phyloP scores from a whole-genome alignment of 2,888 invertebrate species.

The Aleiodes alternator region DNA sequence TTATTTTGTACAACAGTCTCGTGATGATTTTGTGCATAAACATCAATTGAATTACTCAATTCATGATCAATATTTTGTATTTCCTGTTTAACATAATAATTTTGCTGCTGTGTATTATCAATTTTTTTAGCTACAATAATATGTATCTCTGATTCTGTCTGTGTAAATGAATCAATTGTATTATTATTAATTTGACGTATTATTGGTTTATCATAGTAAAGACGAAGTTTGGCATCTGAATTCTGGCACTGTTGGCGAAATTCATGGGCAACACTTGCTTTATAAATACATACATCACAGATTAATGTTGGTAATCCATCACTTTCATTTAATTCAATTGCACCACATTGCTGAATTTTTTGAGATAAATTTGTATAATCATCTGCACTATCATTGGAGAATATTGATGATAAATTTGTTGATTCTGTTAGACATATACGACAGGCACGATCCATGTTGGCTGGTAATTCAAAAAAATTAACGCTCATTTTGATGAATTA shows the following conservation, averaged over 20 bases:
- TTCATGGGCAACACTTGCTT: constrained; percentile 72
- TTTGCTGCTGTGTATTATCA: constrained; percentile 54
- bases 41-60: constrained; percentile 58
- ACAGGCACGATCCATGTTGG: constrained; percentile 71
- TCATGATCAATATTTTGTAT: constrained; percentile 59
- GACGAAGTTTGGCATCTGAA: constrained; percentile 69
- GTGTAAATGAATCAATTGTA: constrained; percentile 66
- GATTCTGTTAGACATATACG: constrained; percentile 71
- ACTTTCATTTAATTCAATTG: constrained; percentile 70
- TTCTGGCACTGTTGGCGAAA: constrained; percentile 72
- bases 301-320: constrained; percentile 73
- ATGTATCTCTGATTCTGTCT: constrained; percentile 67
- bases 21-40: constrained; percentile 59
- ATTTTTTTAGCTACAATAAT: constrained; percentile 63
- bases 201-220: constrained; percentile 70
- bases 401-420: constrained; percentile 69
- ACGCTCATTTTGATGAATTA: background rate
- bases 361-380: constrained; percentile 65
- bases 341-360: constrained; percentile 71
- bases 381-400: constrained; percentile 63
- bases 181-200: constrained; percentile 54
- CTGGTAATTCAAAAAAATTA: background rate
- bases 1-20: constrained; percentile 27
- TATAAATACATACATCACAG: constrained; percentile 71
- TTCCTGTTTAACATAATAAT: constrained; percentile 70